Conservation (phyloP, 2,797 vertebrate genomes). For the Peromyscus attwateri region DNA sequence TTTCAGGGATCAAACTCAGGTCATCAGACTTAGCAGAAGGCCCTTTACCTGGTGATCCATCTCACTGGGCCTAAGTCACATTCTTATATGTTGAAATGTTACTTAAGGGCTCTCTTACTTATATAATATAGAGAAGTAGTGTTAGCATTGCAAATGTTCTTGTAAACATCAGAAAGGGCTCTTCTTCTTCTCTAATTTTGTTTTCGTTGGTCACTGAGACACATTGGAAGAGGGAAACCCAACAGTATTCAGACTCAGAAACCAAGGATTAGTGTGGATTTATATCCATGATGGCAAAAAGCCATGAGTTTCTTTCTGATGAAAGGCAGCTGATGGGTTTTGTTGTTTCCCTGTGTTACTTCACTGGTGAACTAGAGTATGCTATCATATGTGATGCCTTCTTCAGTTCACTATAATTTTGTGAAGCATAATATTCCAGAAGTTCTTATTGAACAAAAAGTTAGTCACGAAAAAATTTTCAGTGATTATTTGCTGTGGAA, state of each 20-base stretch:
- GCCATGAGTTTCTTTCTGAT: slow-evolving; percentile 1
- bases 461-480: slow-evolving; percentile 4
- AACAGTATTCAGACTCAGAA: not conserved
- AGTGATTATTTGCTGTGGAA: not conserved
- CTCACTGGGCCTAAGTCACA: not conserved
- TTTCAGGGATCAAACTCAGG: not conserved
- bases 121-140: not conserved
- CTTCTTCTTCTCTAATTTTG: not conserved
- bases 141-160: not conserved
- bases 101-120: not conserved
- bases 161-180: not conserved
- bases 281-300: not conserved
- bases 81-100: not conserved
- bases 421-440: not conserved
- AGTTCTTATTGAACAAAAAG: not conserved
- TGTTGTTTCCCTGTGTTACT: not conserved
- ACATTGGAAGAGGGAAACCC: not conserved
- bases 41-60: no score
- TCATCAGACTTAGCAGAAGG: not conserved
- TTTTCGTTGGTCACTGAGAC: not conserved
- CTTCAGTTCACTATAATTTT: slow-evolving; percentile 41
- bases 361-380: slow-evolving; percentile 26
- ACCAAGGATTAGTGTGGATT: not conserved
- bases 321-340: not conserved
- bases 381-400: not conserved